Percentiles rank a stretch among this genome's conserved stretches.
These are phyloP conservation scores for Hylyphantes graminicola DNA, from an alignment of 1,140 invertebrate genomes.

Conservation along the genomic window DNA sequence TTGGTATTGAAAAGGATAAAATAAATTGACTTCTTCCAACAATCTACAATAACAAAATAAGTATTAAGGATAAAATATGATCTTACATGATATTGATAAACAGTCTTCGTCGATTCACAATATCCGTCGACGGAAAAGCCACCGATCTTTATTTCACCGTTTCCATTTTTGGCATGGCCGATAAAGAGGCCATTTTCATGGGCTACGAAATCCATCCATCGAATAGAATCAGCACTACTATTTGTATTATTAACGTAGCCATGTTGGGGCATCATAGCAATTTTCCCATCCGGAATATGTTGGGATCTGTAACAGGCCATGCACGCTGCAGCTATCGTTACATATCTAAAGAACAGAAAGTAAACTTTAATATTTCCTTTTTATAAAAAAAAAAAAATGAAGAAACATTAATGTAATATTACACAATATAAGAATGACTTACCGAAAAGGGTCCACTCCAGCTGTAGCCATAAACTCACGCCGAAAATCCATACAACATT, in stretches of 20 bases:
- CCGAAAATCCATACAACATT: too few species aligned
- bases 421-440: too few species aligned
- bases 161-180: slow-evolving; percentile 8
- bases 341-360: slow-evolving; percentile 19
- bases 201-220: slow-evolving; percentile 43
- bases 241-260: not conserved
- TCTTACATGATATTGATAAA: not conserved
- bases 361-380: not conserved
- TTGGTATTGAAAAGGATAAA: too few species aligned
- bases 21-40: not conserved
- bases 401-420: too few species aligned
- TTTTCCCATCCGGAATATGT: not conserved
- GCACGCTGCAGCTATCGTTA: not conserved
- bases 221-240: not conserved
- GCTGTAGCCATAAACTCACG: too few species aligned
- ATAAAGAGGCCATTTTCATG: slow-evolving; percentile 23
- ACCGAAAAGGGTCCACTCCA: too few species aligned
- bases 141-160: not conserved
- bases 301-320: not conserved
- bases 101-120: not conserved
- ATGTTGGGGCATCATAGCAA: not conserved
- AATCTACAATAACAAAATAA: too few species aligned
- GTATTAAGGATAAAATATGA: too few species aligned
- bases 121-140: not conserved
- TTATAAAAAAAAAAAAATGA: too few species aligned